A percentile compares a stretch with the other conserved stretches of the same genome.
phyloP scores from a whole-genome alignment of 2,888 invertebrate genomes.

The Ferdinandea cuprea region DNA sequence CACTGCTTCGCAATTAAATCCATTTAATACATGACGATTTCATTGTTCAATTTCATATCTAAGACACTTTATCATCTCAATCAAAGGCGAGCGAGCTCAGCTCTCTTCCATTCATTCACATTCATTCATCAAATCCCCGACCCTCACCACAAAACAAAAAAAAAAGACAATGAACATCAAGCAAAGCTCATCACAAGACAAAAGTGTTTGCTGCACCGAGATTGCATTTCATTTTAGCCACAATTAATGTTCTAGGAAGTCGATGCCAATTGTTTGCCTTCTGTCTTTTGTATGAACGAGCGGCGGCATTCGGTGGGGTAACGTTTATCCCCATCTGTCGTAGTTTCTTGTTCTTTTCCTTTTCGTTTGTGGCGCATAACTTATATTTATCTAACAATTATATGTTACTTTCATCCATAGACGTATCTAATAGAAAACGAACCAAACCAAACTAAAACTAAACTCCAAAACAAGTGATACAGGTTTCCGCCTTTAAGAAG shows the following conservation, averaged over 20 bases:
- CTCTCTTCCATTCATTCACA: conserved; percentile 8
- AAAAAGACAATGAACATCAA: conserved; percentile 58
- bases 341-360: conserved; percentile 70
- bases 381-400: conserved; percentile 75
- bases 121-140: conserved; percentile 42
- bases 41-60: conserved; percentile 26
- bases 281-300: neutral
- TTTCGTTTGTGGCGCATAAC: conserved; percentile 70
- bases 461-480: conserved; percentile 60
- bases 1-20: conserved; percentile 20
- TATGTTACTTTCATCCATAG: conserved; percentile 74
- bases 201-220: conserved; percentile 65
- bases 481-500: conserved; percentile 67
- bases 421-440: conserved; percentile 72
- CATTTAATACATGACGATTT: conserved; percentile 13
- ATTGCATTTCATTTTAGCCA: conserved; percentile 68
- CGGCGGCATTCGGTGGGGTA: conserved; percentile 5
- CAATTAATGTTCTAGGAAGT: conserved; percentile 70
- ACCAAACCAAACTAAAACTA: conserved; percentile 62
- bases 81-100: conserved; percentile 42
- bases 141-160: conserved; percentile 60
- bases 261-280: conserved; percentile 58
- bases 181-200: conserved; percentile 64
- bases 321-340: conserved; percentile 45
- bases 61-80: conserved; percentile 61